These are phyloP conservation scores for Ylistrum balloti DNA, from an alignment of 1,140 invertebrate genomes.

Conservation along the genomic window DNA sequence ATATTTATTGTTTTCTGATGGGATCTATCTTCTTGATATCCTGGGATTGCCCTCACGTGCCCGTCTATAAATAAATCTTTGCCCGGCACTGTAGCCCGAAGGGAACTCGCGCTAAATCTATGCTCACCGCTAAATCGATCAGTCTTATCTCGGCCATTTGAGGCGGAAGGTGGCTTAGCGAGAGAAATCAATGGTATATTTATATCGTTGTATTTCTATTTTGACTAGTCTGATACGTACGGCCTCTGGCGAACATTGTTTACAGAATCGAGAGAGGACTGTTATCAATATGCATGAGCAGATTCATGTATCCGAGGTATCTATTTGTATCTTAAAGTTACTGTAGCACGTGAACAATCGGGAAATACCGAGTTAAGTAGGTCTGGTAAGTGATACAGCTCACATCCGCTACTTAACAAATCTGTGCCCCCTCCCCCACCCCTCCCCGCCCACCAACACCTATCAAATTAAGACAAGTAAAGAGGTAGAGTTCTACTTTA, in stretches of 20 bases:
- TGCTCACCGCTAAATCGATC: not conserved
- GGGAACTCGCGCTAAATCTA: not conserved
- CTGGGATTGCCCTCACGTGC: not conserved
- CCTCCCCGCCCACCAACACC: not conserved
- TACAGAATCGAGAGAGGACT: not conserved
- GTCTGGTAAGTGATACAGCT: not conserved
- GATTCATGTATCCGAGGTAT: not conserved
- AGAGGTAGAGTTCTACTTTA: no score
- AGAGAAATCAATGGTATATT: conserved; percentile 11
- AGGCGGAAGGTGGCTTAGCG: not conserved
- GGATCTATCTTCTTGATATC: not conserved
- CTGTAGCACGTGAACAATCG: not conserved
- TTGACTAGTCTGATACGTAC: not conserved
- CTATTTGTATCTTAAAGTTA: not conserved
- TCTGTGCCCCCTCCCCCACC: not conserved
- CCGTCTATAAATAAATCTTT: not conserved
- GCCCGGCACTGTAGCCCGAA: not conserved
- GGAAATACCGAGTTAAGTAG: not conserved
- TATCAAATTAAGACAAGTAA: no score
- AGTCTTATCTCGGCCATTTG: conserved; percentile 26
- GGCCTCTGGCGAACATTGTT: not conserved
- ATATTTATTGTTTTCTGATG: not conserved
- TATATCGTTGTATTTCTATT: not conserved
- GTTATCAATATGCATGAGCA: not conserved
- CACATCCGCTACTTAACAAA: not conserved